phyloP scores from a whole-genome alignment of 2,888 invertebrate genomes.

The Pyrocoelia pectoralis region DNA sequence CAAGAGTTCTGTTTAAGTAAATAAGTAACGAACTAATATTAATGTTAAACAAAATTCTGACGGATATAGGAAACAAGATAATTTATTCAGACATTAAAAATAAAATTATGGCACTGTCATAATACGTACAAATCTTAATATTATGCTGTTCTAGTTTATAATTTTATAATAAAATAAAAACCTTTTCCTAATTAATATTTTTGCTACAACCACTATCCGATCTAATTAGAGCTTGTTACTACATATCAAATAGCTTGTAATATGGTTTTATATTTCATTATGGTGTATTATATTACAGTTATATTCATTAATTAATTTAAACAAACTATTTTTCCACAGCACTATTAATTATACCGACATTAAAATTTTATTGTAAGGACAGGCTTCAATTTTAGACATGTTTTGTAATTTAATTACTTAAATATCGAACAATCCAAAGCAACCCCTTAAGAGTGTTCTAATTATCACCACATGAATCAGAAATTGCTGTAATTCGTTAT shows the following conservation, averaged over 20 bases:
- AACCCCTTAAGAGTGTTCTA: too few species aligned
- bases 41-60: too few species aligned
- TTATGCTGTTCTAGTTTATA: background rate
- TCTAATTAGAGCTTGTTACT: background rate
- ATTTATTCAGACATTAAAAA: constrained; percentile 1
- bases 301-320: background rate
- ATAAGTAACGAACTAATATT: too few species aligned
- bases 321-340: background rate
- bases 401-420: background rate
- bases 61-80: constrained; percentile 1
- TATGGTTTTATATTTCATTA: background rate
- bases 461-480: too few species aligned
- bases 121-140: background rate
- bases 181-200: background rate
- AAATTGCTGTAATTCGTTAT: too few species aligned
- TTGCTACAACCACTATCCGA: background rate
- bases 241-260: background rate
- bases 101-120: constrained; percentile 1
- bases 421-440: background rate
- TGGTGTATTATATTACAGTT: background rate
- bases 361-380: background rate
- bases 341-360: background rate
- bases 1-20: too few species aligned
- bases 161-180: background rate
- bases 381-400: too few species aligned